Conservation (phyloP, 2,113 vertebrate species). For the Cottus gobio region DNA sequence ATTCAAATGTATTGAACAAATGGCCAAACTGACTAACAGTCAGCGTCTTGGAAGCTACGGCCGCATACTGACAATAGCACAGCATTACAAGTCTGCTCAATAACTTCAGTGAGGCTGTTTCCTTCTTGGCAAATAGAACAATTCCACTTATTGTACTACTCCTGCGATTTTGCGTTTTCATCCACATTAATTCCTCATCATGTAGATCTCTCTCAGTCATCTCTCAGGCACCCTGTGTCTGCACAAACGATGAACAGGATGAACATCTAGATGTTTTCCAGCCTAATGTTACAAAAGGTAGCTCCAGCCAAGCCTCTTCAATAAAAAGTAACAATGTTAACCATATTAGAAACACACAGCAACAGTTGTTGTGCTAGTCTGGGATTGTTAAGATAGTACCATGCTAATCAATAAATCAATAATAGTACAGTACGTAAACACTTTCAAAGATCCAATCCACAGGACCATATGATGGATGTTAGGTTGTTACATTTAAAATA, state of each 20-base stretch:
- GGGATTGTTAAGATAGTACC: neutral
- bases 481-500: neutral
- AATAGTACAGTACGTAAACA: neutral
- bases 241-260: neutral
- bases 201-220: neutral
- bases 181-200: neutral
- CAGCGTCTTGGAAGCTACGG: neutral
- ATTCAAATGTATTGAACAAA: neutral
- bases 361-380: slow-evolving; percentile 20
- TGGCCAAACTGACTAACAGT: neutral
- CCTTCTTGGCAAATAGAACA: neutral
- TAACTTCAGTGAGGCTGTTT: neutral
- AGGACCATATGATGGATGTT: neutral
- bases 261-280: neutral
- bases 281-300: neutral
- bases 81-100: too few relatives aligned
- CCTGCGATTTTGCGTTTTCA: neutral
- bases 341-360: slow-evolving; percentile 1
- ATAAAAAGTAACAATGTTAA: neutral
- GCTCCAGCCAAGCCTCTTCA: neutral
- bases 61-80: neutral
- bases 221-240: neutral
- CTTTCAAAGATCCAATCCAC: slow-evolving; percentile 18
- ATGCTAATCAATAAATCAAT: slow-evolving; percentile 26
- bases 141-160: neutral